These are phyloP conservation scores for Bungarus multicinctus DNA, from an alignment of 2,113 vertebrate species.

Conservation along the genomic window DNA sequence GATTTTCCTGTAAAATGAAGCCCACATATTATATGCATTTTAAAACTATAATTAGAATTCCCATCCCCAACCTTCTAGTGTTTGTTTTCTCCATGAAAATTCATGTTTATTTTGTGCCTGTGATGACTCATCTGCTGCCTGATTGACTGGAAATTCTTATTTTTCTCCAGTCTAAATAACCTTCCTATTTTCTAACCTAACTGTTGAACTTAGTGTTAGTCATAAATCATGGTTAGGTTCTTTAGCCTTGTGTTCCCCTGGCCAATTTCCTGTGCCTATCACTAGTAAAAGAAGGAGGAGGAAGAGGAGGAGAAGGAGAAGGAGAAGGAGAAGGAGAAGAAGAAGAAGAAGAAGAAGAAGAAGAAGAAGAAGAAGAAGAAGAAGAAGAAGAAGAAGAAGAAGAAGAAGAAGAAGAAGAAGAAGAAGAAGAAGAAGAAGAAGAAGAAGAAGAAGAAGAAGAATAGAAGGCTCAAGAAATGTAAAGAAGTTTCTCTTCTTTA, in stretches of 20 bases:
- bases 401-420: too few species aligned
- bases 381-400: too few species aligned
- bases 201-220: neutral
- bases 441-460: too few species aligned
- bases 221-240: neutral
- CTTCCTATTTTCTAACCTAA: constrained; percentile 1
- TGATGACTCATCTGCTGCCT: neutral
- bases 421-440: too few species aligned
- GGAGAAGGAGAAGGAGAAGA: too few species aligned
- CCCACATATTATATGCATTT: neutral
- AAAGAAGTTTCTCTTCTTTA: neutral
- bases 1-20: neutral
- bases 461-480: neutral
- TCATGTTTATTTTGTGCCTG: constrained; percentile 7
- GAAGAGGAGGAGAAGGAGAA: too few species aligned
- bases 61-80: neutral
- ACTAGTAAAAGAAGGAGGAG: neutral
- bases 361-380: too few species aligned
- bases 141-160: neutral
- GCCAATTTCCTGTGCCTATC: neutral
- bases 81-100: neutral
- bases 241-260: neutral
- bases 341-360: too few species aligned
- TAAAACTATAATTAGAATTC: neutral
- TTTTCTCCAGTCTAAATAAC: constrained; percentile 13